phyloP scores from a whole-genome alignment of 2,797 vertebrate species.

The Sebastes hubbsi region DNA sequence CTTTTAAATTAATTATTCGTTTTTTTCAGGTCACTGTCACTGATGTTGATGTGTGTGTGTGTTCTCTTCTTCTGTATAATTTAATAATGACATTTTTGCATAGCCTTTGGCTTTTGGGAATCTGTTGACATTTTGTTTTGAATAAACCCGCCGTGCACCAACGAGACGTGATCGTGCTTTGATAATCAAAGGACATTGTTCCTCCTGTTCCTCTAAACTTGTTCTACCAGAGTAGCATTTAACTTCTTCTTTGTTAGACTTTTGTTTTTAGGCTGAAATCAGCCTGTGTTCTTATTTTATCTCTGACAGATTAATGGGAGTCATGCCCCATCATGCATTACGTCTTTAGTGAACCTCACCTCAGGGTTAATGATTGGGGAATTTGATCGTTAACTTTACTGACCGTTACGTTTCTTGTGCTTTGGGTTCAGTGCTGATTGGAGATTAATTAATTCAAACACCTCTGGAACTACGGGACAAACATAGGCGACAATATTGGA shows the following conservation, averaged over 20 bases:
- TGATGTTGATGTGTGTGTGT: neutral
- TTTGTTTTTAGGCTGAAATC: constrained; percentile 1
- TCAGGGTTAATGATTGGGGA: constrained; percentile 23
- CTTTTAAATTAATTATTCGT: neutral
- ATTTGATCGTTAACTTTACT: constrained; percentile 30
- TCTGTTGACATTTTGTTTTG: neutral
- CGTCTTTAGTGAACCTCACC: neutral
- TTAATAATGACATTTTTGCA: neutral
- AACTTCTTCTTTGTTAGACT: neutral
- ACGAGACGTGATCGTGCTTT: neutral
- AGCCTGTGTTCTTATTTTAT: neutral
- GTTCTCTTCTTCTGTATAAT: neutral
- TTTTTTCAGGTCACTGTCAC: neutral
- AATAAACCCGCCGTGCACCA: neutral
- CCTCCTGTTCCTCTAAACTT: neutral
- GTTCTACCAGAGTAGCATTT: neutral
- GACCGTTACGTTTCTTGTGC: neutral
- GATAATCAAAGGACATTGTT: too few relatives aligned
- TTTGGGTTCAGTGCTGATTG: neutral
- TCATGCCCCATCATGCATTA: constrained; percentile 1
- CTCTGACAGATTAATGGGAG: constrained; percentile 40
- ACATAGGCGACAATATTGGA: neutral
- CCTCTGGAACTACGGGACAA: neutral
- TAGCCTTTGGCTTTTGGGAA: neutral
- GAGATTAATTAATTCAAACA: neutral